A percentile compares a stretch with the other conserved stretches of the same genome.
Conservation (phyloP, 92 coral and sea anemone species). For the Paramuricea clavata region DNA sequence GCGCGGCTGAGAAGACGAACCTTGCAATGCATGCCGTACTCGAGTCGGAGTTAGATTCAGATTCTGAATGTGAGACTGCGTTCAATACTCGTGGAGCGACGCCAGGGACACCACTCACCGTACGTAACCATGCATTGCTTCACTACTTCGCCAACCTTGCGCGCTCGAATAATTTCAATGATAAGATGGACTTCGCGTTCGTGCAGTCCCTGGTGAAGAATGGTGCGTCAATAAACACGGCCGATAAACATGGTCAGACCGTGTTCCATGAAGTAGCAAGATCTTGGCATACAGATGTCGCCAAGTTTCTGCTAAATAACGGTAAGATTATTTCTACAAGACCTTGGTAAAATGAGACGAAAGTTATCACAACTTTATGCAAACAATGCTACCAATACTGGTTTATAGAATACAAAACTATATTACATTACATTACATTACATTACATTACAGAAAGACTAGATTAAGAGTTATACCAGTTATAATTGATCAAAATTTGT, state of each 20-base stretch:
- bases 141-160: constrained; percentile 93
- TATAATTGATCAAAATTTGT: too few relatives aligned
- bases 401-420: too few relatives aligned
- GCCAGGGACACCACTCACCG: constrained; percentile 63
- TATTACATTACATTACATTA: too few relatives aligned
- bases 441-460: too few relatives aligned
- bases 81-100: not conserved
- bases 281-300: constrained; percentile 93
- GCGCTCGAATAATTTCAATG: constrained; percentile 77
- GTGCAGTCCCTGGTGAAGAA: constrained; percentile 84
- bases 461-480: too few relatives aligned
- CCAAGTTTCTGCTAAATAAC: constrained; percentile 81
- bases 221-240: constrained; percentile 85
- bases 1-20: constrained; percentile 32
- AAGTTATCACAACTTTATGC: too few relatives aligned
- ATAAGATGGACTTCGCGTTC: constrained; percentile 89
- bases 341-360: too few relatives aligned
- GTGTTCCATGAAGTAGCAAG: constrained; percentile 92
- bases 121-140: constrained; percentile 89
- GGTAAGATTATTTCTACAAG: too few relatives aligned
- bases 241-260: constrained; percentile 96
- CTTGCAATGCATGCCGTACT: constrained; percentile 50
- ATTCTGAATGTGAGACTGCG: constrained; percentile 11
- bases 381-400: too few relatives aligned
- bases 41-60: constrained; percentile 29